These are phyloP conservation scores for Clistopyga incitator DNA, from an alignment of 2,888 invertebrate species.

Conservation along the genomic window DNA sequence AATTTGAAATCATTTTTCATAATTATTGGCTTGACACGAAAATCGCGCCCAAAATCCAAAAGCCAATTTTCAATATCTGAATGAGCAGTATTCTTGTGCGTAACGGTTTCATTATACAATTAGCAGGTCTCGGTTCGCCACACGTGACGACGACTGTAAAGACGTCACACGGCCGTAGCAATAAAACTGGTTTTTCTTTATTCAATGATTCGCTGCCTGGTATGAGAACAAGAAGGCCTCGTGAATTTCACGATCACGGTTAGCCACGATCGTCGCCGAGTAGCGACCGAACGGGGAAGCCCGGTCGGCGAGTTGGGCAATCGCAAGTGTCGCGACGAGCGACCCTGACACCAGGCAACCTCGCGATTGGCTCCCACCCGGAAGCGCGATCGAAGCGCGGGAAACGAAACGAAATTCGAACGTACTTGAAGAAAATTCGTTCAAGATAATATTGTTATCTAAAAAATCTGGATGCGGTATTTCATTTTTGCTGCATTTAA, in stretches of 20 bases:
- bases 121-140: background rate
- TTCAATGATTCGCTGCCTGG: background rate
- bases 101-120: background rate
- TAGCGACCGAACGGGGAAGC: conserved; percentile 2
- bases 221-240: conserved; percentile 19
- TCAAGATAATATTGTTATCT: too few relatives aligned
- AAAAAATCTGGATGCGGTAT: too few relatives aligned
- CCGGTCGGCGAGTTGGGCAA: conserved; percentile 25
- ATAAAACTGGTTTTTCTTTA: conserved; percentile 20
- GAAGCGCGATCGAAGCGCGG: conserved; percentile 55
- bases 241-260: conserved; percentile 59
- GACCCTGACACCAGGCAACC: conserved; percentile 64
- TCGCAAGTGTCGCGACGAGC: conserved; percentile 8
- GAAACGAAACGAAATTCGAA: conserved; percentile 23
- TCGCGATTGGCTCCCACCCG: conserved; percentile 54
- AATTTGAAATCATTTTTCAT: too few relatives aligned
- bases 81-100: too few relatives aligned
- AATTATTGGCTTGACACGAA: too few relatives aligned
- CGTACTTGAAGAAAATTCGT: background rate
- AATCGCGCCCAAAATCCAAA: too few relatives aligned
- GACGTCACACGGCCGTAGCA: background rate
- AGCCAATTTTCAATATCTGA: too few relatives aligned
- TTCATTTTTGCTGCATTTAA: too few relatives aligned
- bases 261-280: conserved; percentile 32
- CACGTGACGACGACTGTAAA: background rate